phyloP scores from a whole-genome alignment of 1,140 invertebrate species.

The Portunus trituberculatus region DNA sequence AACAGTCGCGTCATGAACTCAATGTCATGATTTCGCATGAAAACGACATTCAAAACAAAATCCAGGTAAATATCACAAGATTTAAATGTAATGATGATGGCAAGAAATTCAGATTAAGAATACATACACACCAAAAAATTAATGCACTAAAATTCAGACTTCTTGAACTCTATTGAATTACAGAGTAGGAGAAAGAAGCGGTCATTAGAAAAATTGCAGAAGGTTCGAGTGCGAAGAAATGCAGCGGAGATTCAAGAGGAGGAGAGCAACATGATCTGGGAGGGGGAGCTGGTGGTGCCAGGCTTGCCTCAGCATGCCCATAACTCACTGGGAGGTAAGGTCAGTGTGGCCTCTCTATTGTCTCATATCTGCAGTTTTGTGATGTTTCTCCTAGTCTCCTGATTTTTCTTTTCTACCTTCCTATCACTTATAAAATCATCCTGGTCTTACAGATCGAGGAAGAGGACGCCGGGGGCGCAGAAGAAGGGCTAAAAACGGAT shows the following conservation, averaged over 20 bases:
- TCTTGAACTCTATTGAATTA: too few species aligned
- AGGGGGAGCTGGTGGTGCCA: slow-evolving; percentile 33
- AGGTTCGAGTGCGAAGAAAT: slow-evolving; percentile 11
- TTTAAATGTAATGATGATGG: not conserved
- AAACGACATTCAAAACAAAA: not conserved
- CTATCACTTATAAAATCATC: not conserved
- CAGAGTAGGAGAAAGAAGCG: slow-evolving; percentile 51
- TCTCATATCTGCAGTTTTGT: not conserved
- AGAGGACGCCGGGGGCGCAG: slow-evolving; percentile 55
- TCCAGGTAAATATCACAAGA: not conserved
- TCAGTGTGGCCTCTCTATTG: not conserved
- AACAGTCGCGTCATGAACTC: slow-evolving; percentile 59
- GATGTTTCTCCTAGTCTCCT: not conserved
- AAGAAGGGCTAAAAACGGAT: slow-evolving; percentile 81
- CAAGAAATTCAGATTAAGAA: too few species aligned
- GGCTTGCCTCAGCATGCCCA: slow-evolving; percentile 46
- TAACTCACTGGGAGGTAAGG: slow-evolving; percentile 62
- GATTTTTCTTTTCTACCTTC: not conserved
- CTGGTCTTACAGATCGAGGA: slow-evolving; percentile 32
- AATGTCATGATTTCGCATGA: slow-evolving; percentile 61
- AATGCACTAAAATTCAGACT: too few species aligned
- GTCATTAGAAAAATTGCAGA: not conserved
- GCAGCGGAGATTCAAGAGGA: slow-evolving; percentile 58
- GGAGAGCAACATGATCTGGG: slow-evolving; percentile 67
- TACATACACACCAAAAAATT: too few species aligned